Percentiles rank a stretch among this genome's conserved stretches.
These are phyloP conservation scores for Hucho hucho DNA, from an alignment of 2,113 vertebrate species.

Conservation along the genomic window DNA sequence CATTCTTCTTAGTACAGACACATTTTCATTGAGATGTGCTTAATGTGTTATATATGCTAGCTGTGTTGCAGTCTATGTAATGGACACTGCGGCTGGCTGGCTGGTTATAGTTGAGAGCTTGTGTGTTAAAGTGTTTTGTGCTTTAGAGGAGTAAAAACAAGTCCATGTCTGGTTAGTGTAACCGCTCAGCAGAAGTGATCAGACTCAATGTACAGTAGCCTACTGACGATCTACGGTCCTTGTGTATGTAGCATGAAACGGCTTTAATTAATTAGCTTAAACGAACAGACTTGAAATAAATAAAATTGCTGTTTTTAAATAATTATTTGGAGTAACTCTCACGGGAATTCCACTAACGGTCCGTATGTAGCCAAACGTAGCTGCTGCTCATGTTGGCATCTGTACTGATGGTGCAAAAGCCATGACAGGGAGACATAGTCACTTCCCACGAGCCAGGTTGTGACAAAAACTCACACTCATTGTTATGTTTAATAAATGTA, in stretches of 20 bases:
- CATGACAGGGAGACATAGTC: too few species aligned
- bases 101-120: conserved; percentile 14
- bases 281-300: conserved; percentile 24
- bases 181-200: conserved; percentile 23
- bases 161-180: conserved; percentile 41
- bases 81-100: conserved; percentile 9
- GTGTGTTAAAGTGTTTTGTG: conserved; percentile 42
- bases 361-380: too few species aligned
- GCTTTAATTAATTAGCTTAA: conserved; percentile 24
- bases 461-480: too few species aligned
- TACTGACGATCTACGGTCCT: neutral
- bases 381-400: too few species aligned
- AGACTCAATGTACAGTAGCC: conserved; percentile 3
- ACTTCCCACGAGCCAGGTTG: too few species aligned
- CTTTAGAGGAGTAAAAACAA: conserved; percentile 40
- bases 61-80: conserved; percentile 29
- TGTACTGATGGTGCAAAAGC: too few species aligned
- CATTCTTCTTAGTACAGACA: neutral
- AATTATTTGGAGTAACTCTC: conserved; percentile 27
- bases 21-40: conserved; percentile 32
- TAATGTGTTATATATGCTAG: conserved; percentile 20
- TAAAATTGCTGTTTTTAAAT: conserved; percentile 16
- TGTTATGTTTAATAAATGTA: too few species aligned
- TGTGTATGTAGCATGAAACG: conserved; percentile 17
- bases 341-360: too few species aligned